Evolutionary conservation across 2,113 vertebrate species (phyloP).

Genomic region (Centropus bengalensis): DNA sequence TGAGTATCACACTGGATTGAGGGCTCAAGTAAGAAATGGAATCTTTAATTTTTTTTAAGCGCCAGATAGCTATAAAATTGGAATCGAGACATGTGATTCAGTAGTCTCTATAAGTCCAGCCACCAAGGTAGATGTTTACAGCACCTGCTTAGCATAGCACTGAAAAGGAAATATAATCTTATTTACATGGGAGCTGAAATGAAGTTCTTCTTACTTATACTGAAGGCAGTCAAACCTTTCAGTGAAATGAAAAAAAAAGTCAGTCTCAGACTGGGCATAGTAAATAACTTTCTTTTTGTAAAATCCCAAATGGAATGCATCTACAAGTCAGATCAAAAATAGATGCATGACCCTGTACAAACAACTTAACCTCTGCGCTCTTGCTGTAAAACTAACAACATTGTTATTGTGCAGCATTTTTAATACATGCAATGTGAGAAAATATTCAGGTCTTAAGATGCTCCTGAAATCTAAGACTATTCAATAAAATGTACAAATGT

Average conservation of each 20-base stretch:
- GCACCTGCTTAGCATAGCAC: background rate
- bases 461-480: background rate
- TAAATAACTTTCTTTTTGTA: background rate
- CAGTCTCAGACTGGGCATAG: background rate
- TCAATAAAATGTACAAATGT: background rate
- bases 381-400: rapidly evolving
- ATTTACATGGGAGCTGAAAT: background rate
- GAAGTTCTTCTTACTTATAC: background rate
- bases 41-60: background rate
- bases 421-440: background rate
- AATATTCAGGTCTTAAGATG: background rate
- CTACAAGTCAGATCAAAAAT: background rate
- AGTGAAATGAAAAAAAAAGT: background rate
- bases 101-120: background rate
- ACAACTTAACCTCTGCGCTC: background rate
- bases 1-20: background rate
- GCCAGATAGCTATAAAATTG: background rate
- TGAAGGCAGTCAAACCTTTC: background rate
- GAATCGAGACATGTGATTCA: background rate
- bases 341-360: background rate
- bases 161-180: background rate
- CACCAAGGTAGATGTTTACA: background rate
- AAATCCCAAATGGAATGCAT: background rate
- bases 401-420: background rate
- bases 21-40: background rate